Evolutionary conservation across 2,797 vertebrate species (phyloP), one percentile per base, ranked within the genome.

Genomic region (Sebastes nivosus): DNA sequence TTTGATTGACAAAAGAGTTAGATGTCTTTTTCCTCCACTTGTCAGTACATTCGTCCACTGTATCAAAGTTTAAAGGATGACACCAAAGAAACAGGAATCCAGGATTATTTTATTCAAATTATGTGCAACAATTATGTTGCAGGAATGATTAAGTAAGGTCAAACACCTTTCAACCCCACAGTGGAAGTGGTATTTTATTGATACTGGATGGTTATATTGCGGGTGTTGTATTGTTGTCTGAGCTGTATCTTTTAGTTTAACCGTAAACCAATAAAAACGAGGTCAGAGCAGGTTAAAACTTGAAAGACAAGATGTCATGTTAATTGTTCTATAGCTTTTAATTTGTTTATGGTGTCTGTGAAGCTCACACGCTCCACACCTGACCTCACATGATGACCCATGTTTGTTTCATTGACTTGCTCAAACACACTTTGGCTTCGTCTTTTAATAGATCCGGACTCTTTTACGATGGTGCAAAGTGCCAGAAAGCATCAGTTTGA

Each of bases 231-330:
- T n/a, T 7, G 11, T 25, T 6, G 24, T 66, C 46, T 38, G 32
- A 3, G 3, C 22, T 4, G 16, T 3, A 3, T 42, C 64, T 68
- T 34, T 60, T 22, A 14, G 6, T 76, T 71, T 22, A 74, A 68
- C 71, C 27, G 1, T 72, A 77, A 89, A 80, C 12, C 18, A 27
- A 57, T 86, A 81, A 88, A 88, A 46, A 42, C 0, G 46, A 76
- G 67, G 64, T 83, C 61, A 78, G 22, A 11, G 18, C 0, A 50
- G 75, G n/a, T 86, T 3, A 9, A 32, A 1, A 52, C 29, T 16
- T 1, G 5, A 2, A 1, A 24, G 52, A 13, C 16, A 16, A 65
- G 61, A 8, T 2, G 2, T 0, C n/a, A 60, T 11, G 4, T 42
- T 22, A 67, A 65, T 60, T 75, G 8, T 67, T 86, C 2, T 50